These are phyloP conservation scores for Cheilosia urbana DNA, from an alignment of 2,888 invertebrate species.

Conservation along the genomic window DNA sequence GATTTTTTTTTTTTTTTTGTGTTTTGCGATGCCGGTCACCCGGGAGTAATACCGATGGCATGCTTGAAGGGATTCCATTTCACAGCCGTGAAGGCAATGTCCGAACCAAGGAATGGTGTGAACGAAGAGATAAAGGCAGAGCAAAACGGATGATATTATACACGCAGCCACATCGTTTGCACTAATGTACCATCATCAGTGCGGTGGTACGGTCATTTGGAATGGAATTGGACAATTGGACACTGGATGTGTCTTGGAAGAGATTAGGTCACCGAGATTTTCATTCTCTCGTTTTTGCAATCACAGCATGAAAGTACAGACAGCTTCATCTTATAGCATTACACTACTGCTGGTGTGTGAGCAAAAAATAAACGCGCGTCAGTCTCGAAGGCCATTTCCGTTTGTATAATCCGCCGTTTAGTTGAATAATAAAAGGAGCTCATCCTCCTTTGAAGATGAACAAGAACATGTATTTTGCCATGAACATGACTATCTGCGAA, in stretches of 20 bases:
- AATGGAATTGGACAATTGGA: constrained; percentile 44
- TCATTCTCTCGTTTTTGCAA: constrained; percentile 28
- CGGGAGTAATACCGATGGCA: constrained; percentile 19
- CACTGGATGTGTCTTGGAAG: constrained; percentile 25
- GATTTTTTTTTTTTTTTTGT: neutral
- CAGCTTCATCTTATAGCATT: neutral
- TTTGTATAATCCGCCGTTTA: constrained; percentile 47
- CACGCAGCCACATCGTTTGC: constrained; percentile 37
- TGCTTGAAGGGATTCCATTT: constrained; percentile 18
- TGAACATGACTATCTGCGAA: neutral
- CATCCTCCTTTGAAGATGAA: constrained; percentile 13
- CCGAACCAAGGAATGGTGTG: constrained; percentile 36
- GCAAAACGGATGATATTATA: constrained; percentile 37
- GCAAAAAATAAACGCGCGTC: constrained; percentile 26
- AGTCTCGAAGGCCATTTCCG: constrained; percentile 33
- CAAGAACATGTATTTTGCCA: constrained; percentile 11
- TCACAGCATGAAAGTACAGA: constrained; percentile 21
- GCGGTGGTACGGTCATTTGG: constrained; percentile 38
- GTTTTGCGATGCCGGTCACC: neutral
- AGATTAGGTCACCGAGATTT: constrained; percentile 18
- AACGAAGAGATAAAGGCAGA: constrained; percentile 37
- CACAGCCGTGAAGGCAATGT: constrained; percentile 6
- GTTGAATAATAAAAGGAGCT: constrained; percentile 47
- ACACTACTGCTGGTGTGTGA: neutral
- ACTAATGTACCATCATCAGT: constrained; percentile 40